Evolutionary conservation across 1,140 invertebrate genomes (phyloP), one percentile per base, ranked within the genome.

Genomic region (Trinorchestia longiramus): DNA sequence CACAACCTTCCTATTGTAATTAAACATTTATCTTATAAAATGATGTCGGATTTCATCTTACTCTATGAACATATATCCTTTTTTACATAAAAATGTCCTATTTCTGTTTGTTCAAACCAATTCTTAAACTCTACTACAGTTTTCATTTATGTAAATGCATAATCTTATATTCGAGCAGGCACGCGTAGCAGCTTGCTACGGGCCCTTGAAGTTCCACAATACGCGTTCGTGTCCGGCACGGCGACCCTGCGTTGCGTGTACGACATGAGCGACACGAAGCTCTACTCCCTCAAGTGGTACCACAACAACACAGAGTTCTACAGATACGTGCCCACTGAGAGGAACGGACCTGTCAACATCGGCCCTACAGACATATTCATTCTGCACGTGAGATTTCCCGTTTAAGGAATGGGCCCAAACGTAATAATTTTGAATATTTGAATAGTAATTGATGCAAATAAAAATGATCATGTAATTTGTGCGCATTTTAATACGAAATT

Each of bases 251-350:
- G 57, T n/a, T 95, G 95, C 77, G 57, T 42, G n/a, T 95, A 95
- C 57, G 95, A 95, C 41, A 77, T 95, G 42, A 77, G 43, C 23
- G 43, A 87, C 43, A 77, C 95, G 40, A 40, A 88, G 62, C 95
- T 95, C 42, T 95, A 95, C 57, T 95, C 95, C 53, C 57, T 95
- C 43, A 95, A 95, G 77, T 95, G 95, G 95, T 95, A 95, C 77
- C 95, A 95, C 95, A 95, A 95, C 95, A 43, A 88, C 41, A 95
- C 95, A 0, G 95, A 95, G 77, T 95, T 95, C 77, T 95, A 95
- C 88, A 77, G 95, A 47, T 95, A 95, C 87, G 95, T 95, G 44
- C 95, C 95, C 15, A 95, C 95, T 6, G 95, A 95, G 87, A 88
- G 87, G 44, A 77, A 87, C 62, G 57, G 95, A n/a, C 95, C 95